These are phyloP conservation scores for Malacosoma neustria DNA, from an alignment of 2,888 invertebrate species.

Conservation along the genomic window DNA sequence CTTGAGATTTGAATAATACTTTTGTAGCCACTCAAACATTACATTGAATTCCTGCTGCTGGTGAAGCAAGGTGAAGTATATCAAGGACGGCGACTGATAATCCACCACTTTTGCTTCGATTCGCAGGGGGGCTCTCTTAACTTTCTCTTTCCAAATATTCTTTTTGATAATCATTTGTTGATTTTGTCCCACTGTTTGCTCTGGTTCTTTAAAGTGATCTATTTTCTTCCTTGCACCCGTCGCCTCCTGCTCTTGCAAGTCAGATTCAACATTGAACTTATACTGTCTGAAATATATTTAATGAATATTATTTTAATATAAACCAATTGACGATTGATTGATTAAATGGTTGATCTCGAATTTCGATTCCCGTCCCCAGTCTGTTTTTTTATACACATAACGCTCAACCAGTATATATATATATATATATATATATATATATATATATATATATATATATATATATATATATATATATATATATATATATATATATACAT, in stretches of 20 bases:
- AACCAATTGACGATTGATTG: no score
- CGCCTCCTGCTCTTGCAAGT: constrained; percentile 35
- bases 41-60: constrained; percentile 56
- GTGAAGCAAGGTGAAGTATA: constrained; percentile 73
- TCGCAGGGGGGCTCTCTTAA: constrained; percentile 63
- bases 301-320: no score
- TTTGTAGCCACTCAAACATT: constrained; percentile 71
- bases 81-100: constrained; percentile 71
- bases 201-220: constrained; percentile 15
- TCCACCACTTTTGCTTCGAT: constrained; percentile 64
- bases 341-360: no score
- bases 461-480: no score
- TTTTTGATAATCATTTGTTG: constrained; percentile 17
- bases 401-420: no score
- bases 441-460: no score
- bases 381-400: no score
- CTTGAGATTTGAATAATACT: constrained; percentile 50
- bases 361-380: no score
- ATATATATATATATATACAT: no score
- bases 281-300: constrained; percentile 45
- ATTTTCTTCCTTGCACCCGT: constrained; percentile 17
- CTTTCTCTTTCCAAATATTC: constrained; percentile 45
- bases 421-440: no score
- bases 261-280: constrained; percentile 39
- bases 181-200: constrained; percentile 29